Percentiles rank a stretch among this genome's conserved stretches.
Conservation (phyloP, 2,113 vertebrate genomes). For the Corythoichthys haematopterus region DNA sequence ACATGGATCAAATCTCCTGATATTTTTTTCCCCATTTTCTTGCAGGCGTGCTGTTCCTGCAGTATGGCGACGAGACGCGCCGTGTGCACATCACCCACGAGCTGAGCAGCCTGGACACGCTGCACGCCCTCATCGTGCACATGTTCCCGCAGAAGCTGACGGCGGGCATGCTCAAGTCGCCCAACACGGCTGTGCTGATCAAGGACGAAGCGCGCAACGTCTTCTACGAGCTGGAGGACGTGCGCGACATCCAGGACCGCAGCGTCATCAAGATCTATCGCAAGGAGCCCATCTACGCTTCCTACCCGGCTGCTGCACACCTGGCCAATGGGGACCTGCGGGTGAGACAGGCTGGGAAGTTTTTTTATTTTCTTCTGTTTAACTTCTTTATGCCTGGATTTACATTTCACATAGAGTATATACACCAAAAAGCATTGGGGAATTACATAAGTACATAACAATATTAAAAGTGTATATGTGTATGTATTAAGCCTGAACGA, state of each 20-base stretch:
- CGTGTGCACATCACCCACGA: constrained; percentile 98
- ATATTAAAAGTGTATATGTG: too few species aligned
- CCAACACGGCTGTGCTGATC: constrained; percentile 97
- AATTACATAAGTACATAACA: too few species aligned
- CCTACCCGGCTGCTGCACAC: constrained; percentile 85
- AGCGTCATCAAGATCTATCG: constrained; percentile 98
- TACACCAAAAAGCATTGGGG: too few species aligned
- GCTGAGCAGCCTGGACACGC: constrained; percentile 96
- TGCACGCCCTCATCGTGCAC: constrained; percentile 96
- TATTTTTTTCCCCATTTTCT: constrained; percentile 1
- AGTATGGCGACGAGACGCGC: constrained; percentile 94
- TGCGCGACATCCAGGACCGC: constrained; percentile 95
- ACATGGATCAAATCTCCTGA: neutral
- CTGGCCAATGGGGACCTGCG: constrained; percentile 94
- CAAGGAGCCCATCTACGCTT: constrained; percentile 94
- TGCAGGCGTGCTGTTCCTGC: constrained; percentile 92
- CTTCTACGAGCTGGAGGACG: constrained; percentile 97
- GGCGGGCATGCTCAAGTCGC: constrained; percentile 95
- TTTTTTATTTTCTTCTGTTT: too few species aligned
- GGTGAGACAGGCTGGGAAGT: constrained; percentile 69
- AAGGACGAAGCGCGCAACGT: constrained; percentile 96
- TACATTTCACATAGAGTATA: too few species aligned
- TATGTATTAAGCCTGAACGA: too few species aligned
- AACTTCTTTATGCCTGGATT: too few species aligned
- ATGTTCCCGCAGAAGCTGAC: constrained; percentile 99